Conservation (phyloP, 1,140 invertebrate species). For the Ganaspis sp. region DNA sequence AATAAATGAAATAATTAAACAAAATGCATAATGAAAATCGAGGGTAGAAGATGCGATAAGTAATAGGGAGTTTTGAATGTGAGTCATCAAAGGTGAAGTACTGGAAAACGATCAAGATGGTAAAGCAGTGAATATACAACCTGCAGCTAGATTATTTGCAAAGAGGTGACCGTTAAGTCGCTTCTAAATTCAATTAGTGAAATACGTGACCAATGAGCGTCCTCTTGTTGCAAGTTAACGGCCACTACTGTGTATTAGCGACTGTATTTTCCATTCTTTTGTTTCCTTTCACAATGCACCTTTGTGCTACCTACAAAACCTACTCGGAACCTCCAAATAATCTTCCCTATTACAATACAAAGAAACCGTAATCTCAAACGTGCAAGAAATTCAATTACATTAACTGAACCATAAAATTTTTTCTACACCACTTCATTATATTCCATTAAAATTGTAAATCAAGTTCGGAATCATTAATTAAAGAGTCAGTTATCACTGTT, state of each 20-base stretch:
- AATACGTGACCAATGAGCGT: constrained; percentile 50
- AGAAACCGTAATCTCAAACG: no score
- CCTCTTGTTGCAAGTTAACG: constrained; percentile 44
- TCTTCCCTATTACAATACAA: no score
- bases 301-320: not conserved
- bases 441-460: no score
- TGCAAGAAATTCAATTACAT: no score
- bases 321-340: not conserved
- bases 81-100: constrained; percentile 1
- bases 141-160: constrained; percentile 46
- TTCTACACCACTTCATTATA: no score
- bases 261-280: not conserved
- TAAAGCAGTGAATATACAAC: constrained; percentile 34
- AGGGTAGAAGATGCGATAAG: not conserved
- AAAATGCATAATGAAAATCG: no score
- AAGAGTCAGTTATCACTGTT: no score
- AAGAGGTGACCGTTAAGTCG: constrained; percentile 44
- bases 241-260: constrained; percentile 50
- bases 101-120: not conserved
- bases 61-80: not conserved
- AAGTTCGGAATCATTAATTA: no score
- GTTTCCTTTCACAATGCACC: constrained; percentile 1
- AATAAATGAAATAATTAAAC: no score
- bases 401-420: no score
- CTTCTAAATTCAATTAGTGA: constrained; percentile 53